Evolutionary conservation across 2,888 invertebrate species (phyloP).

Genomic region (Pterostichus madidus): DNA sequence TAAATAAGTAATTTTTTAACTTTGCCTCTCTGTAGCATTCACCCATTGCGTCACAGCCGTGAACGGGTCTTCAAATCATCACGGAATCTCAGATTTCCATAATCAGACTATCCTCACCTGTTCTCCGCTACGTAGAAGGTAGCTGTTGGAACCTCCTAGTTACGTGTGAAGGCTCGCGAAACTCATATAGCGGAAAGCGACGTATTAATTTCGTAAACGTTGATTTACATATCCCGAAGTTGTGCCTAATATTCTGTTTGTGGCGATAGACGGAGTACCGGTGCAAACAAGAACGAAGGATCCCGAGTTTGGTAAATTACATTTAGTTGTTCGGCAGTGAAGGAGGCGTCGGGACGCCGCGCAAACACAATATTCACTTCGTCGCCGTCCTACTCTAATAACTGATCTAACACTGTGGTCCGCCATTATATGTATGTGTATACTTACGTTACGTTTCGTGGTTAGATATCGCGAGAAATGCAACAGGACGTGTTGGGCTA

Average conservation of each 20-base stretch:
- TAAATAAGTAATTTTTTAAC: too few species aligned
- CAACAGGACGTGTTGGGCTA: neutral
- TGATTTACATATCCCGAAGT: conserved; percentile 59
- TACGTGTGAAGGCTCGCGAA: neutral
- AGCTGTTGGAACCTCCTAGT: too few species aligned
- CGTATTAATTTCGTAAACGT: conserved; percentile 63
- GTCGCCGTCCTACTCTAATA: conserved; percentile 1
- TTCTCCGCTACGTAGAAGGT: too few species aligned
- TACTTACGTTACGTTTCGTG: neutral
- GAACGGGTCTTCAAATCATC: too few species aligned
- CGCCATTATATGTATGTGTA: conserved; percentile 14
- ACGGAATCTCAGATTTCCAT: too few species aligned
- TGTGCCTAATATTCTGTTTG: conserved; percentile 60
- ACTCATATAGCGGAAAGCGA: conserved; percentile 38
- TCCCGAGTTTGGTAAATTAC: conserved; percentile 59
- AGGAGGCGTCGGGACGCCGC: conserved; percentile 19
- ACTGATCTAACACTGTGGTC: conserved; percentile 53
- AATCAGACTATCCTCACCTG: too few species aligned
- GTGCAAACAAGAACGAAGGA: conserved; percentile 55
- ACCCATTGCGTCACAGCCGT: too few species aligned
- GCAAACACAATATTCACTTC: conserved; percentile 48
- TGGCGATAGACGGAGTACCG: conserved; percentile 30
- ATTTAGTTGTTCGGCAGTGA: conserved; percentile 51
- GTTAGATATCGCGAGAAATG: too few species aligned
- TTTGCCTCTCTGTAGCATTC: too few species aligned